Conservation (phyloP, 1,140 invertebrate species). For the Papilio dardanus region DNA sequence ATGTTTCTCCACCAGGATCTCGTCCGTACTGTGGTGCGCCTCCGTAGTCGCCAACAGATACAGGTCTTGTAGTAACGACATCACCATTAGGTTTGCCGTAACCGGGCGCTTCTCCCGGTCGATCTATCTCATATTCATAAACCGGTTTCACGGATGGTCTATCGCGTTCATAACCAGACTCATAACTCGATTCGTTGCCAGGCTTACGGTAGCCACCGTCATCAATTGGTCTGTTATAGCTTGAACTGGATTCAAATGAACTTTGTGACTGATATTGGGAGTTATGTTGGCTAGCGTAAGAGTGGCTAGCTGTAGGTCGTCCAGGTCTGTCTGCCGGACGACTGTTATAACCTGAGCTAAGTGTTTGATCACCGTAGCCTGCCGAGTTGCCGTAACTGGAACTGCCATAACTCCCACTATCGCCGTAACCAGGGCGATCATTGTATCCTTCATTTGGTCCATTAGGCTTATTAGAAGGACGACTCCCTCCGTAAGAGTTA, state of each 20-base stretch:
- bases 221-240: conserved; percentile 38
- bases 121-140: conserved; percentile 64
- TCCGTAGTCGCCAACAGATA: conserved; percentile 62
- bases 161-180: conserved; percentile 34
- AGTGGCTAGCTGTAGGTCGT: conserved; percentile 39
- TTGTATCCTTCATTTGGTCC: not conserved
- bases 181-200: conserved; percentile 43
- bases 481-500: conserved; percentile 34
- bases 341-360: conserved; percentile 16
- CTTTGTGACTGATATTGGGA: conserved; percentile 35
- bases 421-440: conserved; percentile 10
- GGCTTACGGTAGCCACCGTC: conserved; percentile 41
- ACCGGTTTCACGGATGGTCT: conserved; percentile 62
- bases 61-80: conserved; percentile 65
- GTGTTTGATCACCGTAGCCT: conserved; percentile 14
- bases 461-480: conserved; percentile 19
- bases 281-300: conserved; percentile 39
- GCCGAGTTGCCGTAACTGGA: not conserved
- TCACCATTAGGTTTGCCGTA: conserved; percentile 61
- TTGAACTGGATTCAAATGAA: conserved; percentile 30
- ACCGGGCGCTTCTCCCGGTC: conserved; percentile 58
- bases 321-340: conserved; percentile 29
- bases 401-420: conserved; percentile 15
- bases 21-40: conserved; percentile 47
- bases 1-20: conserved; percentile 44